Base-by-base conservation (phyloP, 2,113 vertebrate species). In the Romanogobio albipinnatus region DNA sequence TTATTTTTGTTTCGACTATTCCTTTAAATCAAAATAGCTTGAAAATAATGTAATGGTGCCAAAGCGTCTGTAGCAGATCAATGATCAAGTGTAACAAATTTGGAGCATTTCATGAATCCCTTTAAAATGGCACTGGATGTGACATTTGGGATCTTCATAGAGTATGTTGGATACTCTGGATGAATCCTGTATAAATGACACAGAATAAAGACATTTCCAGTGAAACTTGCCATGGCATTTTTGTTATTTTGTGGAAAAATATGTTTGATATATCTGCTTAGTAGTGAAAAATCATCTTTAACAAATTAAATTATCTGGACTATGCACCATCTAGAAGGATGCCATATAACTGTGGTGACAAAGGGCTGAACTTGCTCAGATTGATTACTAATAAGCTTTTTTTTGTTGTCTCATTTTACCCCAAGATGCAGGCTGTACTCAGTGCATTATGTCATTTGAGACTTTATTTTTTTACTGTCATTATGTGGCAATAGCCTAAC, bases 151-250 rank as follows among this genome's bases (percentile, higher is more conserved):
- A 70, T 43, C 39, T n/a, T 70, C 36, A 22, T 39, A 70, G 71
- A 74, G 71, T 74, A 47, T 74, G 43, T 49, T 74, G 22, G n/a
- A 47, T 17, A 49, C 71, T 74, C 11, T 74, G 15, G 10, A 74
- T 49, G n/a, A 49, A 49, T 15, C 71, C 43, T 24, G 5, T 47
- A 26, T 53, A 76, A 76, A 53, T 53, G 22, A 19, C 49, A 53
- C 15, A 29, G 73, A 76, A 76, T 75, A 75, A 75, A 51, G 45
- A 75, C 33, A 33, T 53, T 53, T 76, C 47, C 73, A 76, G 26
- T 51, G 13, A 76, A 76, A 53, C 47, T 11, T 74, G 22, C 24
- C 14, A 76, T 1, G 29, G 47, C 47, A 51, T 13, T 9, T 1
- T 9, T 68, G 14, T 2, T 5, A 39, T 64, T 29, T 22, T 66